These are phyloP conservation scores for Anthopleura xanthogrammica DNA, from an alignment of 92 coral and sea anemone genomes.

Conservation along the genomic window DNA sequence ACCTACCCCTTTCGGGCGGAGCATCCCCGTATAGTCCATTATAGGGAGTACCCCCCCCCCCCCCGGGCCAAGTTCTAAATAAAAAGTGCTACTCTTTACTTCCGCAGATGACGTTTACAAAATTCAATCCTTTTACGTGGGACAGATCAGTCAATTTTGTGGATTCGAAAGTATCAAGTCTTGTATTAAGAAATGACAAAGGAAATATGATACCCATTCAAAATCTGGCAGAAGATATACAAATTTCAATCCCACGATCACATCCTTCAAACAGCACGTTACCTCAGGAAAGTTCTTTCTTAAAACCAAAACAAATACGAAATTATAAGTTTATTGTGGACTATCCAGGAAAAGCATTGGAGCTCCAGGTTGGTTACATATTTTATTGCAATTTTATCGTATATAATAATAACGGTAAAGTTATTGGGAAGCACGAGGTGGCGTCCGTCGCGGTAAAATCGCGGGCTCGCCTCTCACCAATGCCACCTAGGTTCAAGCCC, in stretches of 20 bases:
- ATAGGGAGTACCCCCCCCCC: no score
- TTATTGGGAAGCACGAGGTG: no score
- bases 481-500: no score
- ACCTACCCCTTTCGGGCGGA: no score
- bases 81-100: no score
- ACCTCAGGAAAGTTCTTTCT: constrained; percentile 33
- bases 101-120: constrained; percentile 45
- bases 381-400: neutral
- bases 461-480: no score
- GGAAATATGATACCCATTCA: constrained; percentile 38
- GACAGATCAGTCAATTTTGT: constrained; percentile 53
- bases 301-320: constrained; percentile 62
- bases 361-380: constrained; percentile 22
- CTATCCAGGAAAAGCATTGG: constrained; percentile 48
- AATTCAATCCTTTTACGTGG: constrained; percentile 78
- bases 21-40: no score
- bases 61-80: no score
- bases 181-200: constrained; percentile 53
- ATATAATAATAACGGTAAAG: no score
- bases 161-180: constrained; percentile 46
- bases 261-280: constrained; percentile 4
- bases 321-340: constrained; percentile 44
- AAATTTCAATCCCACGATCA: constrained; percentile 43
- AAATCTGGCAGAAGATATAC: constrained; percentile 51
- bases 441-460: no score